Conservation (phyloP, 1,140 invertebrate genomes). For the Babylonia areolata region DNA sequence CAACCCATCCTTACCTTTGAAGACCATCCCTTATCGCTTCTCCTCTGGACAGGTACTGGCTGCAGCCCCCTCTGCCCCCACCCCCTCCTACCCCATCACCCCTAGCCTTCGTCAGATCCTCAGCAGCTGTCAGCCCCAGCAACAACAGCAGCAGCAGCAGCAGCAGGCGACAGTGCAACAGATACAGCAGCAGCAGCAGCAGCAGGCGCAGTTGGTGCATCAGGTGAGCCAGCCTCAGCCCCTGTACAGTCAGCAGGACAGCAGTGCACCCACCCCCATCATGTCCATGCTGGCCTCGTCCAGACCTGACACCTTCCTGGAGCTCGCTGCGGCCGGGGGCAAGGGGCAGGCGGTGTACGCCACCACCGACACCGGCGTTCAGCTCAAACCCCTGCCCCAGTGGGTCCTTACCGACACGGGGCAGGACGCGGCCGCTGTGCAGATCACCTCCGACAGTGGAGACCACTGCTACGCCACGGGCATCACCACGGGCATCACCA, state of each 20-base stretch:
- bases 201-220: slow-evolving; percentile 20
- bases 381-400: slow-evolving; percentile 9
- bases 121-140: slow-evolving; percentile 48
- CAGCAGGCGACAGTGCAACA: slow-evolving; percentile 31
- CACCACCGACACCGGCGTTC: neutral
- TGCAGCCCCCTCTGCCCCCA: slow-evolving; percentile 23
- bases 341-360: slow-evolving; percentile 8
- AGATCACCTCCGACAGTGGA: neutral
- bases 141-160: slow-evolving; percentile 43
- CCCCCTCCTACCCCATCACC: slow-evolving; percentile 21
- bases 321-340: neutral
- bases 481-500: neutral
- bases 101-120: slow-evolving; percentile 20
- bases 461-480: slow-evolving; percentile 43
- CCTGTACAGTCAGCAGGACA: neutral
- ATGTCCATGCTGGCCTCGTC: slow-evolving; percentile 28
- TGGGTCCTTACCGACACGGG: neutral
- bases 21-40: slow-evolving; percentile 31
- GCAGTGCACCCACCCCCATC: neutral
- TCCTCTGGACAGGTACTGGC: slow-evolving; percentile 30
- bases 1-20: slow-evolving; percentile 41
- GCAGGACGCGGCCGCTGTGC: neutral
- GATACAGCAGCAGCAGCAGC: slow-evolving; percentile 37
- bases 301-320: neutral
- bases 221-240: slow-evolving; percentile 14